Evolutionary conservation across 2,888 invertebrate species (phyloP), one percentile per base, ranked within the genome.

Genomic region (Cordilura impudica): DNA sequence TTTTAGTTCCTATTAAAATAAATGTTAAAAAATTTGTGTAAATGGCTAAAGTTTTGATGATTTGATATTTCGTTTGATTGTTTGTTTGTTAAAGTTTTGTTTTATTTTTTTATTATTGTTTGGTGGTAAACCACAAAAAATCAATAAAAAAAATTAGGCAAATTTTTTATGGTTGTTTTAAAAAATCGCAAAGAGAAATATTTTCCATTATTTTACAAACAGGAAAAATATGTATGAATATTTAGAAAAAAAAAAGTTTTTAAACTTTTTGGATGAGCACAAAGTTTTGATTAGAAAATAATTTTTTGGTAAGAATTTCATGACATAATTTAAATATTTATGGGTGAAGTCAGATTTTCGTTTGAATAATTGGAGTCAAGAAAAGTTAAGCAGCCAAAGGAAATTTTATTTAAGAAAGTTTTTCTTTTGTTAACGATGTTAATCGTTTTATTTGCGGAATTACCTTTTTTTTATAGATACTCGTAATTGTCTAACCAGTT

Each of bases 11-110:
- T 21, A 76, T 67, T 72, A 63, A 75, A 75, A 61, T 63, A 72
- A 77, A 77, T 69, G 69, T 8, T 43, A 29, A 18, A 53, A 76
- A 72, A 72, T 73, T 67, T 67, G 58, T 69, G 71, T 63, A 54
- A 78, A 81, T 73, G 43, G 73, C 45, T 66, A 70, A 78, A 77
- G 70, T 74, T 74, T 70, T 49, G 29, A 70, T 54, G 69, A 63
- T 70, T 60, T 81, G 18, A 39, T 77, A 49, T 67, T 73, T 69
- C 18, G 49, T 65, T 70, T 65, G 65, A 70, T 31, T 74, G 54
- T 66, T 70, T 56, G 58, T 72, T 69, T 53, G n/a, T 29, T 53
- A 18, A 39, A 39, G 35, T 58, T 51, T 47, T 51, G 23, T 16
- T 60, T 10, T 49, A 58, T 67, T 58, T 47, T n/a, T 23, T 14